phyloP scores from a whole-genome alignment of 35 echinoderm and acorn worm genomes.

The Amphiura filiformis region DNA sequence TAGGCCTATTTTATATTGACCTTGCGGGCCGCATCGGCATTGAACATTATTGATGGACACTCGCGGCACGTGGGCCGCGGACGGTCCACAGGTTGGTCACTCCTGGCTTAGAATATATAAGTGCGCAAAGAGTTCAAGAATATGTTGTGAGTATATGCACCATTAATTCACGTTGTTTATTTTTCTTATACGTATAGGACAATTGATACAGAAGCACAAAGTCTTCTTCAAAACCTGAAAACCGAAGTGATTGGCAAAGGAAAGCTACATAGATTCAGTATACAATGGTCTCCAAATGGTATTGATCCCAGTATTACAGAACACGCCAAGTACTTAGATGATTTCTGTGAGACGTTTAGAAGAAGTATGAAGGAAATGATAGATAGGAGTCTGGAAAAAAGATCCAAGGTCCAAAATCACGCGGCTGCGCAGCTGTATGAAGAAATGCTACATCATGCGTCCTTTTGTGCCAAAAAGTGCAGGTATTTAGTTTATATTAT shows the following conservation, averaged over 20 bases:
- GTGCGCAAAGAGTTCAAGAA: no score
- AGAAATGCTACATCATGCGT: conserved; percentile 72
- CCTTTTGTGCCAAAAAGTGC: conserved; percentile 72
- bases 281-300: conserved; percentile 64
- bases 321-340: conserved; percentile 51
- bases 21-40: no score
- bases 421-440: conserved; percentile 36
- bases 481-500: conserved; percentile 61
- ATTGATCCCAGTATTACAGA: conserved; percentile 47
- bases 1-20: no score
- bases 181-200: no score
- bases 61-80: no score
- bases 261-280: conserved; percentile 41
- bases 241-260: conserved; percentile 21
- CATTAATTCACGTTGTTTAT: no score
- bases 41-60: no score
- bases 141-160: no score
- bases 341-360: conserved; percentile 58
- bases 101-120: no score
- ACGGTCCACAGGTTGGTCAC: no score
- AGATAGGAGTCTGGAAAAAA: conserved; percentile 52
- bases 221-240: conserved; percentile 53
- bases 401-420: conserved; percentile 39
- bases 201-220: conserved; percentile 43
- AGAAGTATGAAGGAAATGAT: conserved; percentile 61